phyloP scores from a whole-genome alignment of 2,797 vertebrate genomes.

The Kryptopterus vitreolus region DNA sequence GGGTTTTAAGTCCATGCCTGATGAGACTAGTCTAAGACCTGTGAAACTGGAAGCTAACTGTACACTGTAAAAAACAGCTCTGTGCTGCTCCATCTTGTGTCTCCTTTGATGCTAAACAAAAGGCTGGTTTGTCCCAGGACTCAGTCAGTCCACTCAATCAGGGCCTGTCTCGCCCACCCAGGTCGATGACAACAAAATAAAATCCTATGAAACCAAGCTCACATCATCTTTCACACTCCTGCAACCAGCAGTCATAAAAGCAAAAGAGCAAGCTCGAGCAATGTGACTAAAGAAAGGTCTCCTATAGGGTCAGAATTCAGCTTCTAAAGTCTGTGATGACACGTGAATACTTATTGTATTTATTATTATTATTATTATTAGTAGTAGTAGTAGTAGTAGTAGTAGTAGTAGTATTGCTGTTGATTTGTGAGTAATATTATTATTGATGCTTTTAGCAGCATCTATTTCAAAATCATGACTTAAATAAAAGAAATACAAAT shows the following conservation, averaged over 20 bases:
- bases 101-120: slow-evolving; percentile 73
- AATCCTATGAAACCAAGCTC: slow-evolving; percentile 45
- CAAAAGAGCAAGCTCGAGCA: slow-evolving; percentile 19
- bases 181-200: slow-evolving; percentile 39
- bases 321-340: neutral
- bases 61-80: slow-evolving; percentile 64
- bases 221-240: slow-evolving; percentile 29
- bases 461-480: too few relatives aligned
- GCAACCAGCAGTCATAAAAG: slow-evolving; percentile 31
- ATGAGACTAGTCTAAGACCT: slow-evolving; percentile 50
- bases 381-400: too few relatives aligned
- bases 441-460: too few relatives aligned
- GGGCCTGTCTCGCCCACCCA: slow-evolving; percentile 67
- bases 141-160: slow-evolving; percentile 63
- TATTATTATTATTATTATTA: too few relatives aligned
- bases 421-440: too few relatives aligned
- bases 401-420: too few relatives aligned
- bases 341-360: neutral
- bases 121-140: slow-evolving; percentile 58
- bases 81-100: slow-evolving; percentile 61
- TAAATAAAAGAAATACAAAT: too few relatives aligned
- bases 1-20: slow-evolving; percentile 39
- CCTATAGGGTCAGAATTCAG: neutral
- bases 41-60: slow-evolving; percentile 51
- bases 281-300: neutral